Base-by-base conservation (phyloP, 2,888 invertebrate species). In the Pilophorus perplexus region DNA sequence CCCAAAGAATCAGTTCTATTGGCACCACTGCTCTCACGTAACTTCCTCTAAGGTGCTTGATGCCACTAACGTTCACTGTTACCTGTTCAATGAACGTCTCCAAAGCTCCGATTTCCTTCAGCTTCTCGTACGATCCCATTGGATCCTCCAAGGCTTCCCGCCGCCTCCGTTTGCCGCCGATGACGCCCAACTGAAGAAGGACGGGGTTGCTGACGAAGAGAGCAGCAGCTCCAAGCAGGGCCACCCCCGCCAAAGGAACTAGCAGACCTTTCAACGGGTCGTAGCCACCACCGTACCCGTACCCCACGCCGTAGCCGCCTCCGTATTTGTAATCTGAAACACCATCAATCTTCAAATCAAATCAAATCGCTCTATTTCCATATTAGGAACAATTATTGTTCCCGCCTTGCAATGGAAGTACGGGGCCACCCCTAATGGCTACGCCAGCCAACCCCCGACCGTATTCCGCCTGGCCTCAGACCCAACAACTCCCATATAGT, bases 201-300 rank as follows among this genome's bases (percentile, higher is more conserved):
- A 90, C 81, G 3, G 91, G 90, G 77, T 90, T 89, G 71, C 83
- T 83, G 62, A 88, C 86, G 67, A 90, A 79, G 14, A 90, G 85
- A 20, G 90, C 90, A 1, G 90, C 89, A 27, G 89, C 89, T 37
- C 90, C 90, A 52, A 88, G 77, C n/a, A 91, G 80, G 0, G 90
- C 90, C 46, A 89, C 84, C 20, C 90, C 90, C 1, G 89, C 90
- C 70, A 90, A 77, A 0, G 90, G 90, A 75, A 86, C 82, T 54
- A 88, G 76, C 38, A 87, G 77, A 44, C 84, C 81, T 77, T 85
- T 85, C 22, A 72, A 22, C 16, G 71, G 68, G 8, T 69, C 67
- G 50, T 71, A 68, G 60, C 66, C 66, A 55, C 67, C 50, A 42
- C 65, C 57, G 18, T 54, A 48, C 18, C 67, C 69, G 28, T 67